phyloP scores from a whole-genome alignment of 1,140 invertebrate species.

The Nebria ingens region DNA sequence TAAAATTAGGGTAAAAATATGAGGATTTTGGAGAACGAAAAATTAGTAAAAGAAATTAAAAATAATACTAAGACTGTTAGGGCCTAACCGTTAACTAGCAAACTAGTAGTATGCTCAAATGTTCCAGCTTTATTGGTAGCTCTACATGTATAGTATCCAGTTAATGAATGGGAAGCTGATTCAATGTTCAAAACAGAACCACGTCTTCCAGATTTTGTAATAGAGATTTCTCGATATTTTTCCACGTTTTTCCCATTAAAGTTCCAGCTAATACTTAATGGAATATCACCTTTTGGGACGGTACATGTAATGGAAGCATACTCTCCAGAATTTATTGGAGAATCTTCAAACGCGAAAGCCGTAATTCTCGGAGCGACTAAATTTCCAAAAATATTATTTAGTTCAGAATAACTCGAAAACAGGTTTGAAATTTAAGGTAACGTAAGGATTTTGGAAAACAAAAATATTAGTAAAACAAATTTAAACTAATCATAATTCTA shows the following conservation, averaged over 20 bases:
- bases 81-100: constrained; percentile 22
- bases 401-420: too few relatives aligned
- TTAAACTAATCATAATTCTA: too few relatives aligned
- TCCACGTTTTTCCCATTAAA: constrained; percentile 43
- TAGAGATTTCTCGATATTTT: constrained; percentile 36
- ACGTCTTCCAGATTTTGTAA: constrained; percentile 36
- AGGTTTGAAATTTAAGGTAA: too few relatives aligned
- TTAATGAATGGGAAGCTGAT: constrained; percentile 39
- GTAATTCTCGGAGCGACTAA: constrained; percentile 54
- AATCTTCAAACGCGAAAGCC: constrained; percentile 56
- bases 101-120: constrained; percentile 22
- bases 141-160: constrained; percentile 51
- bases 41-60: constrained; percentile 1
- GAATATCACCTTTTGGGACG: constrained; percentile 58
- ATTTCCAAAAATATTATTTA: constrained; percentile 6
- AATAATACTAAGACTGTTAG: constrained; percentile 2
- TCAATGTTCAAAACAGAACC: constrained; percentile 41
- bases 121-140: constrained; percentile 58
- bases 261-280: constrained; percentile 54
- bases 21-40: not conserved
- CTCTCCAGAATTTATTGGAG: constrained; percentile 57
- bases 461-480: not conserved
- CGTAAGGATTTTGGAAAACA: constrained; percentile 14
- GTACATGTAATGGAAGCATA: constrained; percentile 63
- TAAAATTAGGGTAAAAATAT: too few relatives aligned